These are phyloP conservation scores for Bos javanicus DNA, from an alignment of 2,113 vertebrate genomes.

Conservation along the genomic window DNA sequence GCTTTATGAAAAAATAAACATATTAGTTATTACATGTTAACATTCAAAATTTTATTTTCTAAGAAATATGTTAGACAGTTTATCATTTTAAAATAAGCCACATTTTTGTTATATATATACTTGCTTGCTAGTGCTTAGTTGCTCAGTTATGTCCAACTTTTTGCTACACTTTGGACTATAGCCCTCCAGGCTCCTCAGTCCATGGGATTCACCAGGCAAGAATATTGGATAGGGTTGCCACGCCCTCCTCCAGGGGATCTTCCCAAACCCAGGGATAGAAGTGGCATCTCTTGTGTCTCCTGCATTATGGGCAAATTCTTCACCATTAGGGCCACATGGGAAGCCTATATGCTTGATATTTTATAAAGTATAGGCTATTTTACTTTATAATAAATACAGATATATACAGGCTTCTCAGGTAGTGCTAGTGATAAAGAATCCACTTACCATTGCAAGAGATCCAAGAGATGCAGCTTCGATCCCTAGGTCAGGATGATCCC, in stretches of 20 bases:
- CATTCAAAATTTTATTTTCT: neutral
- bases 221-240: neutral
- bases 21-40: neutral
- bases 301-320: neutral
- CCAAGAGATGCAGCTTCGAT: neutral
- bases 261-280: neutral
- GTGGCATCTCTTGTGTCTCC: neutral
- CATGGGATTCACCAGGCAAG: neutral
- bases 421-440: neutral
- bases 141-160: neutral
- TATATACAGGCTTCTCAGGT: neutral
- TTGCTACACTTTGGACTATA: neutral
- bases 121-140: neutral
- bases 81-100: neutral
- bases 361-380: neutral
- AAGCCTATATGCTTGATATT: neutral
- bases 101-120: neutral
- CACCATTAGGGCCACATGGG: neutral
- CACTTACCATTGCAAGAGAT: neutral
- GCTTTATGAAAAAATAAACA: neutral
- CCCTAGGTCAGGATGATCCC: neutral
- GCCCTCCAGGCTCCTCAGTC: neutral
- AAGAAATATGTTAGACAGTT: neutral
- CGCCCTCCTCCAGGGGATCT: neutral
- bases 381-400: neutral